Base-by-base conservation (phyloP, 1,140 invertebrate genomes). In the Drosophila truncata region DNA sequence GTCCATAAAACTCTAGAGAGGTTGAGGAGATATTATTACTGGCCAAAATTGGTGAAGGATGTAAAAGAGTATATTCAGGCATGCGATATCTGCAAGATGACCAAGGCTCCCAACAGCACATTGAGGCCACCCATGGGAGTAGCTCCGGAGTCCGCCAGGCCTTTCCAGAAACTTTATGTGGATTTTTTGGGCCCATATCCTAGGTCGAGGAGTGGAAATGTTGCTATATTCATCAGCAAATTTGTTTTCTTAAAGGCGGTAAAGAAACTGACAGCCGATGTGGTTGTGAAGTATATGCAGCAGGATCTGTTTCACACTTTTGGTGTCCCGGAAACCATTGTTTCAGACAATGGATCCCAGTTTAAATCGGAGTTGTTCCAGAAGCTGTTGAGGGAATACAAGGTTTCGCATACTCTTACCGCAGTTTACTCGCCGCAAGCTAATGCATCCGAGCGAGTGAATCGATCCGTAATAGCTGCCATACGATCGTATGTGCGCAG, bases 401-500 rank as follows among this genome's bases (percentile, higher is more conserved):
- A 8, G 11, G 8, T 23, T 13, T 44, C 11, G 2, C 42, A 44
- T 2, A 44, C 42, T 3, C 7, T 20, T 13, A 20, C 18, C 13
- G 18, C 42, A 10, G 20, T 23, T 3, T 44, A 44, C 4, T 44
- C 42, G 18, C 42, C 42, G 6, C 18, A 44, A 42, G 0, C 41
- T 6, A 42, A 20, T 42, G 41, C 41, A 7, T 42, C n/a, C 18
- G 41, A 20, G n/a, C n/a, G 41, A 9, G 41, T 20, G 6, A 42
- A 42, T 11, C 10, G 18, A 11, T 42, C 41, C 0, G 18, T 42
- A 2, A 42, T 42, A 42, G 10, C 41, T 42, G 18, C 18, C 18
- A 42, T 42, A 18, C 39, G n/a, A 42, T 42, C 39, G 39, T 42
- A 42, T 42, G 39, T 42, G 20, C 41, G 41, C 10, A 42, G 18